Conservation (phyloP, 2,797 vertebrate species). For the Myiothlypis chrysogaster region DNA sequence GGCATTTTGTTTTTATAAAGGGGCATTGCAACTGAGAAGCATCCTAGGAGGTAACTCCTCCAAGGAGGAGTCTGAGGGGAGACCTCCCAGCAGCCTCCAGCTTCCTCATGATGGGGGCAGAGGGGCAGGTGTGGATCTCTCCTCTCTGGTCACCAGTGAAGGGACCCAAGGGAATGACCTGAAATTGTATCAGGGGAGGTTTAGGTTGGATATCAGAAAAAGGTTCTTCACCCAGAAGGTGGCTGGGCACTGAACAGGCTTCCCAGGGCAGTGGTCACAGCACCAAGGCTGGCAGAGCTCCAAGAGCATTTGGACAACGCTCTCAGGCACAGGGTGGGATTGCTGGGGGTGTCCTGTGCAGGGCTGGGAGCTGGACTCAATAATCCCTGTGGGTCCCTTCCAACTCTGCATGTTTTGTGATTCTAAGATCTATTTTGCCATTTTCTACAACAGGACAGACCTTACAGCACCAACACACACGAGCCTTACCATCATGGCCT, state of each 20-base stretch:
- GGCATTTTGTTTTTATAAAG: not conserved
- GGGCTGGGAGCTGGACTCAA: not conserved
- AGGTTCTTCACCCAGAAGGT: not conserved
- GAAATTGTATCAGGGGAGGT: not conserved
- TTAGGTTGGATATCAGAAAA: not conserved
- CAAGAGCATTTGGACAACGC: rapidly evolving
- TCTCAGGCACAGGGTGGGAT: not conserved
- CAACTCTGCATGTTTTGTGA: not conserved
- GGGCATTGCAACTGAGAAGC: not conserved
- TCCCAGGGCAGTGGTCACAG: not conserved
- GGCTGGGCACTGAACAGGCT: not conserved
- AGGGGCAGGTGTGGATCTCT: not conserved
- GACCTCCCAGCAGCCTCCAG: not conserved
- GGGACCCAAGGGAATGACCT: not conserved
- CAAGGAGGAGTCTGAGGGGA: not conserved
- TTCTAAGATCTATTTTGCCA: not conserved
- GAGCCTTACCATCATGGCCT: slow-evolving; percentile 76
- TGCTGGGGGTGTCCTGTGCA: not conserved
- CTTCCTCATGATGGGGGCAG: not conserved
- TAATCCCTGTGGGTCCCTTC: not conserved
- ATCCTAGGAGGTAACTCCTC: not conserved
- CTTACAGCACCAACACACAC: rapidly evolving
- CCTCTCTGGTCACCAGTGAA: not conserved
- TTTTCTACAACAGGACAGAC: not conserved
- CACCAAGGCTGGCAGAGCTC: not conserved